Evolutionary conservation across 2,797 vertebrate species (phyloP), one percentile per base, ranked within the genome.

Genomic region (Sylvilagus floridanus): DNA sequence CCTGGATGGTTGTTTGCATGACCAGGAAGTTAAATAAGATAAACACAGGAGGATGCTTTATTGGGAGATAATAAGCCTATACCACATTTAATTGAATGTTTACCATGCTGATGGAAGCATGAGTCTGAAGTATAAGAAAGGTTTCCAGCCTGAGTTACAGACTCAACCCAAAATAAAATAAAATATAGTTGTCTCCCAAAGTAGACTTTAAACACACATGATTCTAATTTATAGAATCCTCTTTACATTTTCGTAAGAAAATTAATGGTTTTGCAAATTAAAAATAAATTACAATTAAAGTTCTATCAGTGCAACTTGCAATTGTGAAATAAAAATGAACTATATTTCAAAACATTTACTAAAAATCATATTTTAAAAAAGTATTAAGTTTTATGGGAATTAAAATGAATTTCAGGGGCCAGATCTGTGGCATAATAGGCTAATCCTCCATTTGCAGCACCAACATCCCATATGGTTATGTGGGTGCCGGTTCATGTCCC

Each of bases 201-300:
- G 21, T 50, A 1, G n/a, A 71, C 19, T 75, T 76, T 62, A 82
- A 77, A 10, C 21, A 81, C 2, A 37, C 30, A 75, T 82, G 52
- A 62, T 63, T 60, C 24, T 62, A 68, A 42, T 13, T 69, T 62
- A 69, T 52, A 30, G 32, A 92, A 57, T 88, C 17, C 83, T 83
- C 94, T 42, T 93, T 90, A 76, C 57, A 66, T 60, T 35, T 90
- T 57, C 28, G 77, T 52, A 84, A 87, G 76, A 69, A 62, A 32
- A 65, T 42, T 1, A 65, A 14, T 76, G 13, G 14, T 37, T 24
- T 88, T 90, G 21, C 28, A 86, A 93, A 90, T 68, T 68, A 93
- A 57, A 75, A 65, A 72, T 3, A 68, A 95, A 35, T 42, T 72
- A 30, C 24, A 54, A 52, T 63, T 76, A 24, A 84, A 37, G 19